Evolutionary conservation across 1,140 invertebrate species (phyloP), one percentile per base, ranked within the genome.

Genomic region (Drosophila subobscura): DNA sequence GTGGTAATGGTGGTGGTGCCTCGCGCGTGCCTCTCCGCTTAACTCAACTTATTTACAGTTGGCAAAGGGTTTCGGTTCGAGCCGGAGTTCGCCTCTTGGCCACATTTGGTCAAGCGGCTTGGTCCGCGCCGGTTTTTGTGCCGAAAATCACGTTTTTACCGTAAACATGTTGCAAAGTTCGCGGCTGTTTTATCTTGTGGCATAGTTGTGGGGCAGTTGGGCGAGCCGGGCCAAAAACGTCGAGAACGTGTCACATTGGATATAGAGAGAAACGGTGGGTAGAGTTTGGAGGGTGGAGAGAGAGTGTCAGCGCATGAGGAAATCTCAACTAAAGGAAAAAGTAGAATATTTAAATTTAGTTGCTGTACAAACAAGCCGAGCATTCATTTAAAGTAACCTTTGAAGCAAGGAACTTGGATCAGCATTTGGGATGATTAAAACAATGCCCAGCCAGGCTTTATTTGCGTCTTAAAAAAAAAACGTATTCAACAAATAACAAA

Each of bases 121-220:
- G 29, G 7, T 3, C 29, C 29, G 29, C 59, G 2, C 23, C 4
- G 59, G 53, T 83, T 86, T 88, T 88, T 79, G 84, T 77, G 67
- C 83, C 61, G 78, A 88, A 88, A 83, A 88, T 88, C 83, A 88
- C 83, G 83, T 88, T 88, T 88, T 88, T 88, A 88, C 83, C 83
- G 83, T 88, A 88, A 88, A 88, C 83, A 88, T 88, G 84, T 83
- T 88, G 78, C 79, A 88, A 83, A 88, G 78, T 88, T 88, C 83
- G 83, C 83, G 83, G 64, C 67, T 65, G 66, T 75, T 85, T 85
- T 85, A 85, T 85, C 81, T 85, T 77, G 55, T 75, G 81, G 59
- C 72, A 70, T 86, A 86, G 72, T 77, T 85, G 45, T 42, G 42
- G 29, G 58, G 45, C 72, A 66, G 41, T 61, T 63, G 74, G 66